Evolutionary conservation across 2,113 vertebrate genomes (phyloP).

Genomic region (Lynx canadensis): DNA sequence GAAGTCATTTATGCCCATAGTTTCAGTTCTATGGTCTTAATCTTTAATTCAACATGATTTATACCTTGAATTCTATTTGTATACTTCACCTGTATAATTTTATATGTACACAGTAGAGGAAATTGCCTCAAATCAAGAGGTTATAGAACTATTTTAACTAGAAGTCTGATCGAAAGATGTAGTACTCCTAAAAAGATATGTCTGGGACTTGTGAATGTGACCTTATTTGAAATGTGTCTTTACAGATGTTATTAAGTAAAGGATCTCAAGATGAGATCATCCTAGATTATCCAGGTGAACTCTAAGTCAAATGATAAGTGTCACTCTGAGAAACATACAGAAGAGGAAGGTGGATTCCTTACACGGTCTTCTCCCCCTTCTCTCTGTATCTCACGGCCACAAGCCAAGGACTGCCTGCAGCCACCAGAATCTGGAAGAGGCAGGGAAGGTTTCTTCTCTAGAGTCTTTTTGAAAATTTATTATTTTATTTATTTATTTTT

Average conservation of each 20-base stretch:
- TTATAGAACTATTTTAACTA: background rate
- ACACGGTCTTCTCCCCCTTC: background rate
- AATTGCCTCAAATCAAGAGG: background rate
- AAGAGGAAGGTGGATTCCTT: background rate
- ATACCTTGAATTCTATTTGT: background rate
- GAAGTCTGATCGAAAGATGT: background rate
- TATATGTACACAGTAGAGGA: background rate
- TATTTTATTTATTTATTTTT: no score
- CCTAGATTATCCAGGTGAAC: background rate
- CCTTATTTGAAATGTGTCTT: background rate
- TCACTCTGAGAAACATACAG: background rate
- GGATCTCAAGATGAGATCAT: background rate
- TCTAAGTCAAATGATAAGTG: background rate
- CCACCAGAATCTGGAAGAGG: background rate
- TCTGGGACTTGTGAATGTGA: background rate
- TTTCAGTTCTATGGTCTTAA: background rate
- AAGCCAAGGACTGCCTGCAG: background rate
- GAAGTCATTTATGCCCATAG: background rate
- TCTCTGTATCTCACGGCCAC: background rate
- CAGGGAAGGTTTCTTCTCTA: background rate
- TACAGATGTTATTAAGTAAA: background rate
- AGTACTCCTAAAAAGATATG: background rate
- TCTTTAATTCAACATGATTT: conserved; percentile 11
- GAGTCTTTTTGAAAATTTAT: background rate
- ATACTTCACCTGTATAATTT: background rate